Conservation (phyloP, 2,113 vertebrate species). For the Rattus rattus region DNA sequence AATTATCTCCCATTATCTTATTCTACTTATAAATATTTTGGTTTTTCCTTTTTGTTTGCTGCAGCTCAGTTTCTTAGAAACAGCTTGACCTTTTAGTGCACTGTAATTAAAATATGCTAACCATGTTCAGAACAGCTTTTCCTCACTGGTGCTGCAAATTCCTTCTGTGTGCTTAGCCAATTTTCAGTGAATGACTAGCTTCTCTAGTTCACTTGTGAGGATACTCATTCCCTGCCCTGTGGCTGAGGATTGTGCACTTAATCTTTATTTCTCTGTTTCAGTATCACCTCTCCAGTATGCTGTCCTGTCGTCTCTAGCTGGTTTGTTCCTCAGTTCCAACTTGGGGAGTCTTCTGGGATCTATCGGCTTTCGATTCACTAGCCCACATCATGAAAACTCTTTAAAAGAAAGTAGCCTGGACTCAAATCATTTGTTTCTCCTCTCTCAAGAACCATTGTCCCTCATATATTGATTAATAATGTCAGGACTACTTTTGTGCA, state of each 20-base stretch:
- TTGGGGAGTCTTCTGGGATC: neutral
- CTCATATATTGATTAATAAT: neutral
- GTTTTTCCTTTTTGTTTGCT: constrained; percentile 7
- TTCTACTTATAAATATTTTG: neutral
- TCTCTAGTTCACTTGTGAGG: neutral
- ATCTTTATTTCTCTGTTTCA: neutral
- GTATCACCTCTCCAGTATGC: neutral
- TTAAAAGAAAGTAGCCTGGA: neutral
- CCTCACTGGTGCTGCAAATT: neutral
- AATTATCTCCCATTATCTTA: neutral
- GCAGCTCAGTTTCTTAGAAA: constrained; percentile 15
- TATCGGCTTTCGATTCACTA: too few species aligned
- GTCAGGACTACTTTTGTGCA: neutral
- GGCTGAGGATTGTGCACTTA: neutral
- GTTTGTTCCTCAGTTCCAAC: neutral
- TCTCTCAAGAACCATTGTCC: neutral
- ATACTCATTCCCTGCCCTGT: neutral
- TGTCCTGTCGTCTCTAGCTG: neutral
- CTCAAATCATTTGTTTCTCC: neutral
- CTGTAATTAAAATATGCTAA: constrained; percentile 10
- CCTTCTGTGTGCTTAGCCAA: neutral
- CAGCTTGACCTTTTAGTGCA: neutral
- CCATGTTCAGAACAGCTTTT: neutral
- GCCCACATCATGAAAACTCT: neutral
- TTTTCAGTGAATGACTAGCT: neutral